Evolutionary conservation across 2,888 invertebrate genomes (phyloP).

Genomic region (Caenorhabditis doughertyi): DNA sequence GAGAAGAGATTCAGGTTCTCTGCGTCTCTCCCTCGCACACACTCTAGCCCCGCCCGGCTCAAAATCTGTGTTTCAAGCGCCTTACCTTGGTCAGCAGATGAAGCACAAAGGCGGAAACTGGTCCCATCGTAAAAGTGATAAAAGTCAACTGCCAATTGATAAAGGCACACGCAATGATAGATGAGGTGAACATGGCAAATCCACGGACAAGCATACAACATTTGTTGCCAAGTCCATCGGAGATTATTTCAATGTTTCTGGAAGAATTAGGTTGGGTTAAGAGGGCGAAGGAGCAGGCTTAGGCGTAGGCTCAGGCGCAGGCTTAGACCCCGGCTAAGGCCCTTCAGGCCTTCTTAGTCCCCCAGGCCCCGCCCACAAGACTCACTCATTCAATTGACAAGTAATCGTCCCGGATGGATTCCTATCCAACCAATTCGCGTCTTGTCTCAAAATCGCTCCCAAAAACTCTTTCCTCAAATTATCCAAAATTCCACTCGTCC

Average conservation of each 20-base stretch:
- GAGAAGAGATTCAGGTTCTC: no score
- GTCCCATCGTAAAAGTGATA: conserved; percentile 69
- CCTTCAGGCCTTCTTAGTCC: no score
- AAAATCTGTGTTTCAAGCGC: no score
- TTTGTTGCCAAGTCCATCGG: conserved; percentile 70
- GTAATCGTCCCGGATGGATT: conserved; percentile 67
- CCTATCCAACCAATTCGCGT: conserved; percentile 67
- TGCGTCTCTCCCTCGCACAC: no score
- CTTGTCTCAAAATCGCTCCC: conserved; percentile 67
- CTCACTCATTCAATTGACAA: conserved; percentile 72
- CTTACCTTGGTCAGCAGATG: conserved; percentile 69
- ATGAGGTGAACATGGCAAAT: conserved; percentile 70
- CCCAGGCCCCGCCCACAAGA: no score
- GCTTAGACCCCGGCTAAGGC: no score
- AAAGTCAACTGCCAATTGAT: conserved; percentile 71
- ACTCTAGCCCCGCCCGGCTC: no score
- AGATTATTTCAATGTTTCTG: conserved; percentile 67
- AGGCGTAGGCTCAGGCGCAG: no score
- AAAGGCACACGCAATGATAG: conserved; percentile 65
- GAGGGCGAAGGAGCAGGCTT: no score
- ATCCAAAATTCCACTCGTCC: conserved; percentile 42
- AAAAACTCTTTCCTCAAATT: conserved; percentile 62
- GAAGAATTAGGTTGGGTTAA: no score
- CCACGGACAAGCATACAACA: conserved; percentile 70
- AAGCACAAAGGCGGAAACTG: conserved; percentile 68